phyloP scores from a whole-genome alignment of 2,797 vertebrate species.

The Gastrophryne carolinensis region DNA sequence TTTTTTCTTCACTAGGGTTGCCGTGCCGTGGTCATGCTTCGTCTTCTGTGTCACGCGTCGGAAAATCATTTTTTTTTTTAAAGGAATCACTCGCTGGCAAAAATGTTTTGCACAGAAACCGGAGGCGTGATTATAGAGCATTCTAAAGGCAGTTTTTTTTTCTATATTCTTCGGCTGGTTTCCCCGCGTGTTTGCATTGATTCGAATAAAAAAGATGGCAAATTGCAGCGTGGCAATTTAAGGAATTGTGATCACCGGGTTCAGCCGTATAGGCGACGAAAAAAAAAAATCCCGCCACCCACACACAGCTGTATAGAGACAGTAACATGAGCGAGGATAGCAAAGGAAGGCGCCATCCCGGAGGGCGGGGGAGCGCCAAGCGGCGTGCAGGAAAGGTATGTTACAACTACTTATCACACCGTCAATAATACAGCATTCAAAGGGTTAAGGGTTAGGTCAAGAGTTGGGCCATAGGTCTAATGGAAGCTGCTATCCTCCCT shows the following conservation, averaged over 20 bases:
- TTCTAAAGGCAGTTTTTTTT: constrained; percentile 28
- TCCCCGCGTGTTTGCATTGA: constrained; percentile 58
- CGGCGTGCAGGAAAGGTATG: too few relatives aligned
- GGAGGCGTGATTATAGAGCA: constrained; percentile 8
- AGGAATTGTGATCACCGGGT: constrained; percentile 66
- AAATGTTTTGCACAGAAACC: not conserved
- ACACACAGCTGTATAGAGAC: constrained; percentile 63
- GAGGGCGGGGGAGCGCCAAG: too few relatives aligned
- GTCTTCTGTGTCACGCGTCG: not conserved
- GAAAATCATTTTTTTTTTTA: not conserved
- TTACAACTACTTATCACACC: too few relatives aligned
- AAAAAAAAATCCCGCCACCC: constrained; percentile 71
- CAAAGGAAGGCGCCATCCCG: constrained; percentile 8
- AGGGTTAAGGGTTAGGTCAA: too few relatives aligned
- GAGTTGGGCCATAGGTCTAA: too few relatives aligned
- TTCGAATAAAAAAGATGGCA: constrained; percentile 26
- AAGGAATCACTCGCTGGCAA: not conserved
- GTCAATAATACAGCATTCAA: too few relatives aligned
- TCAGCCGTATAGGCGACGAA: constrained; percentile 72
- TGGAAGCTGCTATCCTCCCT: too few relatives aligned
- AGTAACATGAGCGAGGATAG: constrained; percentile 50
- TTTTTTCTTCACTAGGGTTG: not conserved
- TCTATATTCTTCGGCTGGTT: constrained; percentile 61
- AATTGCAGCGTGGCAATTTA: constrained; percentile 58
- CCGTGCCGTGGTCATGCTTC: not conserved